A percentile compares a stretch with the other conserved stretches of the same genome.
phyloP scores from a whole-genome alignment of 2,888 invertebrate species.

The Agrypnus murinus region DNA sequence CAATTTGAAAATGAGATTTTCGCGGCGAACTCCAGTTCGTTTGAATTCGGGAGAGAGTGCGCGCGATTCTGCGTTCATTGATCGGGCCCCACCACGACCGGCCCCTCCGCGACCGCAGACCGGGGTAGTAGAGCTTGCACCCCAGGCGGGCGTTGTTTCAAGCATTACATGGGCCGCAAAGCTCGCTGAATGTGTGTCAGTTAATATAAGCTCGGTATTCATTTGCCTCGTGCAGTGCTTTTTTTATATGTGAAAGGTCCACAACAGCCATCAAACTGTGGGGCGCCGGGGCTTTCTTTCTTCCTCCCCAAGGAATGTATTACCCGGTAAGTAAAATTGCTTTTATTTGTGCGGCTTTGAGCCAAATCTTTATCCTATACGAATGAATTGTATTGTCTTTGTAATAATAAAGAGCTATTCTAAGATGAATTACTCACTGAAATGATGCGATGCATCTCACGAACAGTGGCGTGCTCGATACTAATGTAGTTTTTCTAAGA shows the following conservation, averaged over 20 bases:
- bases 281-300: conserved; percentile 96
- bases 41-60: conserved; percentile 53
- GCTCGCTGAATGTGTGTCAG: conserved; percentile 48
- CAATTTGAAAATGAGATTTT: conserved; percentile 43
- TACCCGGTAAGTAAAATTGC: conserved; percentile 91
- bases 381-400: conserved; percentile 10
- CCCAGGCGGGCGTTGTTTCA: conserved; percentile 66
- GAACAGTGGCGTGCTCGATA: conserved; percentile 28
- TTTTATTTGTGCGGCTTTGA: not conserved
- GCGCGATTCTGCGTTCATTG: conserved; percentile 66
- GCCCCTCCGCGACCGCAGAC: conserved; percentile 62
- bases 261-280: conserved; percentile 94
- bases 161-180: conserved; percentile 48
- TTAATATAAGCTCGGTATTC: conserved; percentile 51
- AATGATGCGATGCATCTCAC: conserved; percentile 28
- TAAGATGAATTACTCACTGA: conserved; percentile 14
- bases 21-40: conserved; percentile 50
- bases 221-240: conserved; percentile 64
- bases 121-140: conserved; percentile 67
- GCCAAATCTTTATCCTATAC: conserved; percentile 4
- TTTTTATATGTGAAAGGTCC: conserved; percentile 76
- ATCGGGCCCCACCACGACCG: conserved; percentile 66
- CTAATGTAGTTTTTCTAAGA: too few relatives aligned
- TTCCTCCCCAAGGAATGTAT: conserved; percentile 97
- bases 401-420: conserved; percentile 13